Percentiles rank a stretch among this genome's conserved stretches.
Conservation (phyloP, 2,888 invertebrate species). For the Meiosimyza platycephala region DNA sequence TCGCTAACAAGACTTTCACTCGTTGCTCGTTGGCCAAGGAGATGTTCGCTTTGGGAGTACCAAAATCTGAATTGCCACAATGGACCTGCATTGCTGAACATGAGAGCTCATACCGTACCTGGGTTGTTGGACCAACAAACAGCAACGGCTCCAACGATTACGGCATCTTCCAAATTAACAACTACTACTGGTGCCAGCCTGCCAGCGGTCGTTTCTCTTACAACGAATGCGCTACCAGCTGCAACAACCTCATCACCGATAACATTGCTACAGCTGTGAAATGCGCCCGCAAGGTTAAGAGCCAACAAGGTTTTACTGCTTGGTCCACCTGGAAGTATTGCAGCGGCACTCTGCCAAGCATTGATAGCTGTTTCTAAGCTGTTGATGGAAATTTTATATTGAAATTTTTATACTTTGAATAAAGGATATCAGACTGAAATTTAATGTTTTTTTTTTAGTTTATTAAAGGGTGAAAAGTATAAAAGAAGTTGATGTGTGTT, state of each 20-base stretch:
- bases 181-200: constrained; percentile 53
- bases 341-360: constrained; percentile 5
- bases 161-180: constrained; percentile 56
- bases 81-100: constrained; percentile 57
- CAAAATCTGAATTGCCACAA: constrained; percentile 48
- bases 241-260: constrained; percentile 47
- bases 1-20: neutral
- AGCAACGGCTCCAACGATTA: constrained; percentile 64
- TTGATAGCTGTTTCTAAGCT: constrained; percentile 12
- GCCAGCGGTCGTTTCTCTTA: constrained; percentile 41
- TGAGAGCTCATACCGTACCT: constrained; percentile 59
- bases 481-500: too few relatives aligned
- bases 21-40: constrained; percentile 55
- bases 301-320: constrained; percentile 50
- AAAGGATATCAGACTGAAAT: too few relatives aligned
- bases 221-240: constrained; percentile 50
- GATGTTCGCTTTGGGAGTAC: constrained; percentile 55
- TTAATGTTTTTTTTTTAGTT: too few relatives aligned
- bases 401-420: too few relatives aligned
- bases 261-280: constrained; percentile 46
- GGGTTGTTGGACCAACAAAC: constrained; percentile 65
- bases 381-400: too few relatives aligned
- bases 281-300: constrained; percentile 49
- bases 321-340: constrained; percentile 21
- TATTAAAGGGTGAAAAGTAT: too few relatives aligned